Percentiles rank a stretch among this genome's conserved stretches.
Conservation (phyloP, 2,113 vertebrate genomes). For the Sardina pilchardus region DNA sequence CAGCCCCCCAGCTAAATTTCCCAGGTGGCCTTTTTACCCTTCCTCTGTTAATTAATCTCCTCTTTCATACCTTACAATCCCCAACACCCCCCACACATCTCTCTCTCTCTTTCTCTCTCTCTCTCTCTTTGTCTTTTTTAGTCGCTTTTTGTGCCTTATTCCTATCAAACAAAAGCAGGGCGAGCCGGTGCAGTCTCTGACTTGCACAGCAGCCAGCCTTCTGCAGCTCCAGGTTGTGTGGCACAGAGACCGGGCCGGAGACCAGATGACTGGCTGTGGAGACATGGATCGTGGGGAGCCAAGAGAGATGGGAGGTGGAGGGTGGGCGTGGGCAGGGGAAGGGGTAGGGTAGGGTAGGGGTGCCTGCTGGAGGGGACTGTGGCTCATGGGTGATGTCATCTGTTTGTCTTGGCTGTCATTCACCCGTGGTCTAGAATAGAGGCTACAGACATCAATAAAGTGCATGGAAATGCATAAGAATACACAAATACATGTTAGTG, state of each 20-base stretch:
- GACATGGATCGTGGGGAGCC: too few species aligned
- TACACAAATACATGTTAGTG: too few species aligned
- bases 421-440: not conserved
- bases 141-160: not conserved
- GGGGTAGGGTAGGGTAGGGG: too few species aligned
- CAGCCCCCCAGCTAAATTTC: constrained; percentile 27
- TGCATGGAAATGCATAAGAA: not conserved
- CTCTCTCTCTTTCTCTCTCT: not conserved
- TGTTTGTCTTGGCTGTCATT: not conserved
- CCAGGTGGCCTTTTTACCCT: constrained; percentile 37
- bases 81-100: not conserved
- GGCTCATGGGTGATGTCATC: not conserved
- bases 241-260: constrained; percentile 20
- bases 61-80: constrained; percentile 26
- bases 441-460: not conserved
- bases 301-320: too few species aligned
- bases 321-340: too few species aligned
- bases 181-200: constrained; percentile 14
- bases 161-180: not conserved
- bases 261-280: constrained; percentile 4
- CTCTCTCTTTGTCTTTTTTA: not conserved
- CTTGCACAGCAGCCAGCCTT: constrained; percentile 15
- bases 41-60: constrained; percentile 56
- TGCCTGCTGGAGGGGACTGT: too few species aligned
- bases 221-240: constrained; percentile 1